Conservation (phyloP, 2,113 vertebrate species). For the Crotalus viridis region DNA sequence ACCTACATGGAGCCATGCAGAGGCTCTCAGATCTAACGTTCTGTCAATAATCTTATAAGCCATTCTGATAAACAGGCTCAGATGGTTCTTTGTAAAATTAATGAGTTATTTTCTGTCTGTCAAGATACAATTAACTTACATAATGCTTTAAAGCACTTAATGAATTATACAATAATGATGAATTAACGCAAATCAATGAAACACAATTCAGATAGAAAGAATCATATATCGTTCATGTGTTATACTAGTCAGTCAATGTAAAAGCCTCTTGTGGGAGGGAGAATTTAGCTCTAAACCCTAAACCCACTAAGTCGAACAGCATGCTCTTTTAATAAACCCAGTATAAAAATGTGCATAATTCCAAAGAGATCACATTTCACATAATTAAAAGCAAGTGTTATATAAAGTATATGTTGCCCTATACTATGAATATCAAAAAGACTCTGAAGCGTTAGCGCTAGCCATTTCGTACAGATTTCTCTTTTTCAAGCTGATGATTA, state of each 20-base stretch:
- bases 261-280: neutral
- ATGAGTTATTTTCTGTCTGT: conserved; percentile 46
- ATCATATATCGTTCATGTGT: neutral
- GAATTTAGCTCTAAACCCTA: conserved; percentile 26
- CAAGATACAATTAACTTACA: conserved; percentile 35
- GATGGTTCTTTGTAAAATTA: conserved; percentile 52
- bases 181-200: conserved; percentile 14
- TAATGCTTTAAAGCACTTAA: conserved; percentile 33
- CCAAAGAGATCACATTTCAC: conserved; percentile 59
- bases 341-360: conserved; percentile 57
- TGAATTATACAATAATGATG: conserved; percentile 6
- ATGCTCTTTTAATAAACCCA: conserved; percentile 47
- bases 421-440: conserved; percentile 71
- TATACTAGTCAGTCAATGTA: neutral
- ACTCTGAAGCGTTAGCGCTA: conserved; percentile 69
- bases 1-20: neutral
- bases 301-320: conserved; percentile 34
- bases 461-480: conserved; percentile 69
- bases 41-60: conserved; percentile 46
- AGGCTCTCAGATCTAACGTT: conserved; percentile 24
- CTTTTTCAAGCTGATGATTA: conserved; percentile 67
- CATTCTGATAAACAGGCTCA: conserved; percentile 48
- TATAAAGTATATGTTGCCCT: conserved; percentile 66
- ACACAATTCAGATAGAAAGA: neutral
- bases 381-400: conserved; percentile 62